Evolutionary conservation across 2,888 invertebrate species (phyloP), one percentile per base, ranked within the genome.

Genomic region (Scrobipalpa atriplicella): DNA sequence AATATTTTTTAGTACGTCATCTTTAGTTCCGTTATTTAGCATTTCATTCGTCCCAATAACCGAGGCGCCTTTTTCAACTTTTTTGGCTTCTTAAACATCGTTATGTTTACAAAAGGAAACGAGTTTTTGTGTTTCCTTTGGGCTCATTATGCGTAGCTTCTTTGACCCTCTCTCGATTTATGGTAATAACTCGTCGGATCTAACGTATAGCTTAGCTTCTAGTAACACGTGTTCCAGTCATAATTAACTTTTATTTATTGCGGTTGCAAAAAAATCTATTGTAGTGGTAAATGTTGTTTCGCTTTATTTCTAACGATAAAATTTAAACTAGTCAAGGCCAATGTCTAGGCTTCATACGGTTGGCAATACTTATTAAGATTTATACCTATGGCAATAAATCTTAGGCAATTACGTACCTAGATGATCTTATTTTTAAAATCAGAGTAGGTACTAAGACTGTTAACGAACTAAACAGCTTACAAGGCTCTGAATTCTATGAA

Each of bases 101-200:
- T 21, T 18, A 16, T 21, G 54, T 54, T 54, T 54, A 54, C 54
- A 54, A 54, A 54, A 54, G 54, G 54, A 58, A n/a, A 62, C 62
- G 18, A 21, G 43, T 43, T 62, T 62, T 43, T 62, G 18, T 63
- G 29, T 38, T 54, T 65, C 16, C 41, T 38, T 65, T 18, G 11
- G 52, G 10, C 29, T 52, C 19, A 51, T 63, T 52, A 63, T 63
- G 51, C 36, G 13, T 65, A 43, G 58, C 65, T 65, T 58, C 58
- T 65, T 52, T 65, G 65, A 58, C 56, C 65, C 65, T 43, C 41
- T n/a, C 43, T 58, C 43, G 29, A 58, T 36, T 38, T 65, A 65
- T 65, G 65, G 21, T 58, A 65, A 65, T 58, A 13, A 65, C 18
- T 10, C 9, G 43, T 52, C 29, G 43, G 51, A 58, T 39, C 43